phyloP scores from a whole-genome alignment of 2,113 vertebrate genomes.

The Triplophysa tibetana region DNA sequence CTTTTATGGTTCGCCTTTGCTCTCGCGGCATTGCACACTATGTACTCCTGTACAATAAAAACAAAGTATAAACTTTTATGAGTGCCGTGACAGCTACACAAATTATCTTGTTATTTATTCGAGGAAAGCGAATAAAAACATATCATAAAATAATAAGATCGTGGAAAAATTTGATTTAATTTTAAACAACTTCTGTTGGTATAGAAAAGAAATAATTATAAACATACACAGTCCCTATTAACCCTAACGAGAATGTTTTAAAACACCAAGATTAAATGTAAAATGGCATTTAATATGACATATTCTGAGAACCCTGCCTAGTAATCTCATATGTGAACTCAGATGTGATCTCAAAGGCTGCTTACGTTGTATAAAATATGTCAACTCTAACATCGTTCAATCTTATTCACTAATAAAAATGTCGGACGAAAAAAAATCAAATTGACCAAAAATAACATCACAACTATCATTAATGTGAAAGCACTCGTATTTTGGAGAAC shows the following conservation, averaged over 20 bases:
- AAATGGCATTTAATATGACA: too few relatives aligned
- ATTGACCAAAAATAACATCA: neutral
- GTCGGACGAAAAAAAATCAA: neutral
- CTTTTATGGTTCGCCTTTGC: constrained; percentile 80
- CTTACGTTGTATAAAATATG: too few relatives aligned
- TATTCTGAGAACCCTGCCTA: too few relatives aligned
- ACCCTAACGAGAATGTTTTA: neutral
- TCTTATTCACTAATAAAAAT: too few relatives aligned
- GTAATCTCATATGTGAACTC: too few relatives aligned
- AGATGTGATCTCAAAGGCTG: too few relatives aligned
- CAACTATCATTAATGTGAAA: neutral
- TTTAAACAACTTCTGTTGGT: neutral
- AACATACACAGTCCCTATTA: too few relatives aligned
- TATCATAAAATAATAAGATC: constrained; percentile 68
- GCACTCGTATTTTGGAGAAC: neutral
- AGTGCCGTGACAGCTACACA: constrained; percentile 67
- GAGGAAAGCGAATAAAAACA: constrained; percentile 70
- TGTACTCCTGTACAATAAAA: constrained; percentile 78
- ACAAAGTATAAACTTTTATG: constrained; percentile 82
- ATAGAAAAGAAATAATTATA: neutral
- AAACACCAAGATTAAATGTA: neutral
- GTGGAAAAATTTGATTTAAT: constrained; percentile 68
- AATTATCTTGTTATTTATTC: constrained; percentile 77
- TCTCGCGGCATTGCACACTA: constrained; percentile 75
- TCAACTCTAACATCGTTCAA: too few relatives aligned